A percentile compares a stretch with the other conserved stretches of the same genome.
Conservation (phyloP, 2,797 vertebrate genomes). For the Lindbergichthys nudifrons region DNA sequence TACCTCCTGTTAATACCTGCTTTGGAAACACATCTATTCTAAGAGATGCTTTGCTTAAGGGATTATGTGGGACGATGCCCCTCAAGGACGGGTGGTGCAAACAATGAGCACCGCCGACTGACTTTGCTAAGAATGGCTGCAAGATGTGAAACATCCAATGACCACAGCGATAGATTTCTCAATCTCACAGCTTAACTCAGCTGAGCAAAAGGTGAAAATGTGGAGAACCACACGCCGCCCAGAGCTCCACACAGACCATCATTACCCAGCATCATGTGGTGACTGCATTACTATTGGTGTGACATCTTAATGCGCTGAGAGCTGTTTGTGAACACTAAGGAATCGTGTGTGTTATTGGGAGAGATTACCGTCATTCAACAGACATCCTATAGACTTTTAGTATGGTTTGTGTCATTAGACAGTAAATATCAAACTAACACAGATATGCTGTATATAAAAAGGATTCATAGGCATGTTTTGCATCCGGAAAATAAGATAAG, state of each 20-base stretch:
- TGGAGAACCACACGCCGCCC: conserved; percentile 32
- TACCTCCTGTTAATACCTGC: conserved; percentile 20
- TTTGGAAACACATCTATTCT: conserved; percentile 14
- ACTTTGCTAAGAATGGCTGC: conserved; percentile 84
- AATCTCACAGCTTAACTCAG: conserved; percentile 87
- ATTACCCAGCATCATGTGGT: conserved; percentile 44
- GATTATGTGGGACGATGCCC: conserved; percentile 39
- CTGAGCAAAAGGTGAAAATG: conserved; percentile 74
- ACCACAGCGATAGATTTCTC: conserved; percentile 83
- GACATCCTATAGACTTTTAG: conserved; percentile 23
- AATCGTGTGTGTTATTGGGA: conserved; percentile 63
- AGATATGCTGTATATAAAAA: not conserved
- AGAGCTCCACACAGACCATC: conserved; percentile 32
- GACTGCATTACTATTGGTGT: conserved; percentile 45
- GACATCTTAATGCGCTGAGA: conserved; percentile 18
- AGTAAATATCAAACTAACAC: not conserved
- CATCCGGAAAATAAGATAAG: not conserved
- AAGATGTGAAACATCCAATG: conserved; percentile 84
- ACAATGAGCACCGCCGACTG: conserved; percentile 34
- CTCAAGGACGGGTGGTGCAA: conserved; percentile 37
- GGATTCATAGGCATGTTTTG: conserved; percentile 11
- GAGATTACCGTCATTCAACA: conserved; percentile 58
- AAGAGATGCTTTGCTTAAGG: conserved; percentile 41
- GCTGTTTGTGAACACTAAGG: conserved; percentile 63
- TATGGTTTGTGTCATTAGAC: conserved; percentile 11